Base-by-base conservation (phyloP, 2,797 vertebrate species). In the Manis javanica region DNA sequence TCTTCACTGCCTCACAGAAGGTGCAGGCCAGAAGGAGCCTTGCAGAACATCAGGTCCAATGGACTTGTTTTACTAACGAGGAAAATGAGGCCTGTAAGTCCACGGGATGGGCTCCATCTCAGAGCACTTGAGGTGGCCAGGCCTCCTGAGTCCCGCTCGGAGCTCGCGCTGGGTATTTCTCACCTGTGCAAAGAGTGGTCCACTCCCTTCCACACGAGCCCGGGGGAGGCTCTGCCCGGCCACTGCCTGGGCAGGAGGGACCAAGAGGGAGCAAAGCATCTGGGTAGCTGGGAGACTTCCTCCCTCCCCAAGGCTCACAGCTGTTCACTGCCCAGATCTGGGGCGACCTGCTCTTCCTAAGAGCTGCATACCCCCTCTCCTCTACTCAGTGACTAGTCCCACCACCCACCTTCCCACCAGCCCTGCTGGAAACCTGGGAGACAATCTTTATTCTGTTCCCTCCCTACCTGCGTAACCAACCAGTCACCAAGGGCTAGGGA, bases 81-180 rank as follows among this genome's bases (percentile, higher is more conserved):
- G 66, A 34, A 24, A 18, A 66, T 13, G 29, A 91, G 82, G 37
- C 31, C 34, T 0, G 10, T 37, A 10, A 81, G 13, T 7, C 31
- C 6, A 9, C 0, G 2, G n/a, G 9, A 49, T 61, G 72, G 14
- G 12, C 53, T 74, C 13, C 2, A 5, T 10, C 46, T 91, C 39
- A 39, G 0, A 0, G 1, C 4, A 14, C 7, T 11, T 1, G 49
- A 29, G 26, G 49, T 0, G 7, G 31, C 37, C 19, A 8, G 57
- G 71, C 23, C 39, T 64, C 55, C 72, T 1, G 24, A 84, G 29
- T 19, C 87, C 42, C 12, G 5, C 8, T 7, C 2, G 6, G 68
- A 64, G 51, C 37, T 69, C 2, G 6, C 24, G 26, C 4, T 57
- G 24, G 4, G 12, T 15, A 6, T 6, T 34, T 21, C 34, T 51